Conservation (phyloP, 2,113 vertebrate species). For the Puffinus mauretanicus region DNA sequence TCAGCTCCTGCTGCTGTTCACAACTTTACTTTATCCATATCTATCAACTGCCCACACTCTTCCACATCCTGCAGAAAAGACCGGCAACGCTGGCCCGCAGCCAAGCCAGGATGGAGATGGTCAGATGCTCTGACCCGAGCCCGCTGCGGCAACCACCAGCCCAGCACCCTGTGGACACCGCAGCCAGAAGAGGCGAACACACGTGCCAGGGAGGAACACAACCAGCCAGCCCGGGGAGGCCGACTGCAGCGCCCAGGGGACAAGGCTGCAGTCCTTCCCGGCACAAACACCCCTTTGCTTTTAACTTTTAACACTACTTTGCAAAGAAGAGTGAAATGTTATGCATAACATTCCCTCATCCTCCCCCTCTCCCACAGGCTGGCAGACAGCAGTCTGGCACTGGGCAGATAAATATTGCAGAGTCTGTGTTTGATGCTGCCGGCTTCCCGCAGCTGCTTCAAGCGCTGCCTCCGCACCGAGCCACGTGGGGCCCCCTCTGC, state of each 20-base stretch:
- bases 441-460: not conserved
- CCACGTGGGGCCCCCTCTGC: not conserved
- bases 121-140: not conserved
- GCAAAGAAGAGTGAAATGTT: not conserved
- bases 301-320: no score
- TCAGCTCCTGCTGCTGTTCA: slow-evolving; percentile 29
- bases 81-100: accelerated
- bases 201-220: no score
- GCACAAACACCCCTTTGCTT: not conserved
- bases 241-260: accelerated
- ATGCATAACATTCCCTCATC: not conserved
- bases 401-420: not conserved
- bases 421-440: not conserved
- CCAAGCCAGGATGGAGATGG: not conserved
- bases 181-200: not conserved
- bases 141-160: not conserved
- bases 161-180: accelerated
- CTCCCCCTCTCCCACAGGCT: not conserved
- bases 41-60: not conserved
- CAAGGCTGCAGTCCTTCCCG: not conserved
- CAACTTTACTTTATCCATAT: not conserved
- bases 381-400: not conserved
- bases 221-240: not conserved
- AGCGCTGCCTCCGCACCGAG: not conserved
- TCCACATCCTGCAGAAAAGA: not conserved